Evolutionary conservation across 2,797 vertebrate genomes (phyloP).

Genomic region (Taeniopygia guttata): DNA sequence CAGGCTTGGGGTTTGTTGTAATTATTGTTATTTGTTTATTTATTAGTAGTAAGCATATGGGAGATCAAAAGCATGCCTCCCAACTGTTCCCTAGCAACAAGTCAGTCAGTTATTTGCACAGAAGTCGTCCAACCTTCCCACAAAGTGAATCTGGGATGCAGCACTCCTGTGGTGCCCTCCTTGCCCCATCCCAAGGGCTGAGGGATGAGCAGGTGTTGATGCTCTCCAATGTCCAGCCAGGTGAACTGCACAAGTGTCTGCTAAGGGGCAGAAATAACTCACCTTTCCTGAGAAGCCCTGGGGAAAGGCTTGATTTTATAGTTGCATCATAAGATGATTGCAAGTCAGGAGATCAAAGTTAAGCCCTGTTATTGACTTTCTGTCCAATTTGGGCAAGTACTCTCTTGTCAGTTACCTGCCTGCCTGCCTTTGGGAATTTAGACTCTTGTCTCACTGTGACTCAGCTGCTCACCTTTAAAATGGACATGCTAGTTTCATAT

Average conservation of each 20-base stretch:
- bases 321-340: background rate
- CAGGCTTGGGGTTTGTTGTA: slow-evolving; percentile 76
- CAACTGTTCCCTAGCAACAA: slow-evolving; percentile 73
- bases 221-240: background rate
- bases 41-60: slow-evolving; percentile 72
- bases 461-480: slow-evolving; percentile 18
- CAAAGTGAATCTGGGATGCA: background rate
- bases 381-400: background rate
- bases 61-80: slow-evolving; percentile 71
- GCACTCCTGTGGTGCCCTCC: accelerated
- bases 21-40: slow-evolving; percentile 80
- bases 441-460: background rate
- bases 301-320: slow-evolving; percentile 13
- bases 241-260: background rate
- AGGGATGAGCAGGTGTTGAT: background rate
- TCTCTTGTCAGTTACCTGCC: background rate
- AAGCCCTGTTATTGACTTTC: slow-evolving; percentile 46
- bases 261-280: background rate
- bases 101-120: slow-evolving; percentile 20
- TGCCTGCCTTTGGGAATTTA: slow-evolving; percentile 6
- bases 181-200: background rate
- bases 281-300: background rate
- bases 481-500: background rate
- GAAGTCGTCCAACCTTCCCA: background rate
- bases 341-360: slow-evolving; percentile 38